Evolutionary conservation across 2,113 vertebrate genomes (phyloP), one percentile per base, ranked within the genome.

Genomic region (Cromileptes altivelis): DNA sequence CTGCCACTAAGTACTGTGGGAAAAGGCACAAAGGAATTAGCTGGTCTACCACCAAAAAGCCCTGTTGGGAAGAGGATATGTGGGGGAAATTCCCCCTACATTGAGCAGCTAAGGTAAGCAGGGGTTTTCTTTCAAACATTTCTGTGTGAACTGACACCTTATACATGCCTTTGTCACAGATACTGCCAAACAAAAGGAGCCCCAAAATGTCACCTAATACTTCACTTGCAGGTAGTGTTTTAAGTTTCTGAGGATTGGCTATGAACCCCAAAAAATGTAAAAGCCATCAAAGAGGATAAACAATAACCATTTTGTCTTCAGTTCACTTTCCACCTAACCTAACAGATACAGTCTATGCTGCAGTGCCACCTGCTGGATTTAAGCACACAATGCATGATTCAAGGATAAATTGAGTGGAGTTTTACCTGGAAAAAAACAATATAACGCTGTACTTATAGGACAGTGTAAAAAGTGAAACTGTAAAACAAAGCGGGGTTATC

Each of bases 321-420:
- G 15, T 61, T 4, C 27, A 10, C 63, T 60, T 33, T 27, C 33
- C 5, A 45, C 42, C 42, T 45, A 13, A n/a, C 11, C 2, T 23
- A 3, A 30, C 1, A 27, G 40, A n/a, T 19, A 27, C 64, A 61
- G 8, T 18, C 47, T 67, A 5, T 78, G 72, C 78, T 69, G 30
- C 60, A 81, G 78, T 12, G 75, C 86, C 91, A 83, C 64, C 94
- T 94, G 70, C 86, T 91, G 94, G 76, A 42, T 2, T 0, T 30
- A 3, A 50, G 2, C 63, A 21, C 13, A 6, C 1, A 57, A 11
- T 58, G 45, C 70, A 82, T 0, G 1, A 70, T 3, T 21, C 21
- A 42, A 53, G 4, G 4, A 55, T 53, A 6, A 13, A 42, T 10
- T 8, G 15, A 19, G 15, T 37, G 3, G 10, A 15, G 2, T 68